phyloP scores from a whole-genome alignment of 2,113 vertebrate species.

The Syrmaticus mikado region DNA sequence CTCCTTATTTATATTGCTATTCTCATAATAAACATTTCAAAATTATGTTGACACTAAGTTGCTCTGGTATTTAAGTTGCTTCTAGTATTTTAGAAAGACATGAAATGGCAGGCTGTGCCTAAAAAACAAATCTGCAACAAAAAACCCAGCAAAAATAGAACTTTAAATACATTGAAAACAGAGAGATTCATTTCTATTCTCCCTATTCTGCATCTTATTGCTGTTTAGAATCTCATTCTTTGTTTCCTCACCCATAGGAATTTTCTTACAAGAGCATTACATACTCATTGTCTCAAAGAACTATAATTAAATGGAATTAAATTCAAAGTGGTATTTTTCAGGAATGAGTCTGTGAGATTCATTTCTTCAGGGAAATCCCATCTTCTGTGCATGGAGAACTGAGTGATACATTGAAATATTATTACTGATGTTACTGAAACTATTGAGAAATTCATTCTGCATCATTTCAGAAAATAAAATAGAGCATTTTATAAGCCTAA shows the following conservation, averaged over 20 bases:
- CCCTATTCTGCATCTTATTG: not conserved
- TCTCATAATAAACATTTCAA: not conserved
- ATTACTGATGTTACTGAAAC: not conserved
- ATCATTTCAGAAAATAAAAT: not conserved
- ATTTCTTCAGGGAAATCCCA: not conserved
- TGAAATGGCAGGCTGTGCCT: not conserved
- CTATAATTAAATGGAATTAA: slow-evolving; percentile 1
- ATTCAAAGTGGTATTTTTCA: not conserved
- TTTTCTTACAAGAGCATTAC: not conserved
- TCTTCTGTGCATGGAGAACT: not conserved
- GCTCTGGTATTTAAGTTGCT: too few species aligned
- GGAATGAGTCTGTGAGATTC: not conserved
- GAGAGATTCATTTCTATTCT: not conserved
- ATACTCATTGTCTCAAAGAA: not conserved
- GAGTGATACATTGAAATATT: not conserved
- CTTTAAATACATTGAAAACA: not conserved
- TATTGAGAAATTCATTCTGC: not conserved
- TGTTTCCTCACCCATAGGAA: not conserved
- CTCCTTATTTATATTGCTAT: not conserved
- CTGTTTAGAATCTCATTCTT: not conserved
- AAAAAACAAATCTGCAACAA: not conserved
- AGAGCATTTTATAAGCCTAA: not conserved
- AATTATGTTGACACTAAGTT: not conserved
- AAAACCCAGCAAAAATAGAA: not conserved
- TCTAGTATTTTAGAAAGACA: not conserved